Evolutionary conservation across 2,888 invertebrate species (phyloP), one percentile per base, ranked within the genome.

Genomic region (Mythimna loreyi): DNA sequence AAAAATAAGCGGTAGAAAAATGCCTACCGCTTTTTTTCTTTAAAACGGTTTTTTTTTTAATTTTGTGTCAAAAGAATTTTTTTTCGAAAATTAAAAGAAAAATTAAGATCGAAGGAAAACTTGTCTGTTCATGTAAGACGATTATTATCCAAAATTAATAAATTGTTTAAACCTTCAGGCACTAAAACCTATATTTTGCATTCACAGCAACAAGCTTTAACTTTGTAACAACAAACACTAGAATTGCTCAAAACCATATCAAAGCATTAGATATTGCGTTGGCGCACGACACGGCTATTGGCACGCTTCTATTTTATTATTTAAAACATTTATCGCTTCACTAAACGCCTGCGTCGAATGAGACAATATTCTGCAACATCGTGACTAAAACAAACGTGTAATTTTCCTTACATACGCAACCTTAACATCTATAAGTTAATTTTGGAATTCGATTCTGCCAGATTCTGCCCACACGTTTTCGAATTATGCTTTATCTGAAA

Each of bases 381-480:
- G 83, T 84, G 79, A 85, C 83, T 85, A 85, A 86, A 80, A 84
- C 82, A 80, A 76, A 81, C 57, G 65, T 71, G 47, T 72, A 77
- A 72, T 81, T 60, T 70, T 47, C 30, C 50, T 62, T 58, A 71
- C 67, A 68, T 61, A 60, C 67, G 50, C 53, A 71, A 47, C 30
- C 50, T 67, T 55, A 25, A 30, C 45, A 59, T 59, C 47, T 45
- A 9, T 85, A 81, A 82, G 74, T 83, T 83, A 73, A 84, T 82
- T 78, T 76, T 67, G 76, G 77, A 80, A 86, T 86, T 86, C 67
- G 78, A 85, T 85, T 86, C 85, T 80, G 74, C 90, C 88, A 89
- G 78, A 85, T 85, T 85, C 86, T 79, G 72, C 90, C 88, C 89
- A 91, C 90, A 62, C 74, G 74, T 81, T 78, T 72, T 70, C 63